Evolutionary conservation across 2,113 vertebrate genomes (phyloP).

Genomic region (Stegostoma tigrinum): DNA sequence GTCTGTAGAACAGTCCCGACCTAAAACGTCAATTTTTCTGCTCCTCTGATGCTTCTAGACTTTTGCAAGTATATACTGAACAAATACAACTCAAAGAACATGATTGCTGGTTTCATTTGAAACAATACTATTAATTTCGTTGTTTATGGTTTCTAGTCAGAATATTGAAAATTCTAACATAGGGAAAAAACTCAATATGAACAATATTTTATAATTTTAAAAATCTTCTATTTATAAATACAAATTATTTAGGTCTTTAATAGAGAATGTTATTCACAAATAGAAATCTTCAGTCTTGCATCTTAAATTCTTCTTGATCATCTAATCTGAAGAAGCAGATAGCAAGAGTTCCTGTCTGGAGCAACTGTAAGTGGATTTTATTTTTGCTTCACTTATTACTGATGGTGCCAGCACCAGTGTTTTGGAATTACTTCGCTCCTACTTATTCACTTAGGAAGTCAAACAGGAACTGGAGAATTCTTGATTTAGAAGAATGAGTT

Average conservation of each 20-base stretch:
- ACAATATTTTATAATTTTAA: background rate
- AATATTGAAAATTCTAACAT: background rate
- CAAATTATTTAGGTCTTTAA: background rate
- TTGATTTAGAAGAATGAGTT: background rate
- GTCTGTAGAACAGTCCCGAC: too few relatives aligned
- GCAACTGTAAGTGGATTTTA: background rate
- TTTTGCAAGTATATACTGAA: background rate
- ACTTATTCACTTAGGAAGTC: background rate
- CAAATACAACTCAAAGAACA: background rate
- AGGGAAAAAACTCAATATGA: background rate
- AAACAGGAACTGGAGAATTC: background rate
- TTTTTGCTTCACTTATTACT: background rate
- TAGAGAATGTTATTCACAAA: background rate
- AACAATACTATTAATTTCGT: background rate
- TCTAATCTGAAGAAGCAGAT: conserved; percentile 24
- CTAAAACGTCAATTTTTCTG: too few relatives aligned
- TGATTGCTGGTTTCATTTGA: background rate
- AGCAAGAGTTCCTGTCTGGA: background rate
- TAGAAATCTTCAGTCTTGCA: conserved; percentile 18
- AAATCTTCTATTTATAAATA: background rate
- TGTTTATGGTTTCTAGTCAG: background rate
- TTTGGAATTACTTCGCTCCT: background rate
- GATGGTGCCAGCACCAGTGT: background rate
- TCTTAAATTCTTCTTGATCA: background rate
- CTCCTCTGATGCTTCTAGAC: too few relatives aligned